phyloP scores from a whole-genome alignment of 2,888 invertebrate genomes.

The Dasysyrphus albostriatus region DNA sequence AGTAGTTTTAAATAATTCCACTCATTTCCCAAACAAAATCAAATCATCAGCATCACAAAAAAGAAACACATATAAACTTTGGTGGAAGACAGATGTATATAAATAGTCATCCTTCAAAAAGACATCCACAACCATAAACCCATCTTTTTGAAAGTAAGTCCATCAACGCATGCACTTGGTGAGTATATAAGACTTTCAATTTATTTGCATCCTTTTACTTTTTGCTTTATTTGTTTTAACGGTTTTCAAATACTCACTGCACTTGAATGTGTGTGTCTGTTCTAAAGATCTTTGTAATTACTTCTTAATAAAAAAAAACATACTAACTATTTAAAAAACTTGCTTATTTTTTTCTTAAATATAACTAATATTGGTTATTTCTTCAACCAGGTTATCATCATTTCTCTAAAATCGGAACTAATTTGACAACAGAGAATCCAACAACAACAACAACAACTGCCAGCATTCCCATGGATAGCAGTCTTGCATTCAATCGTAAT shows the following conservation, averaged over 20 bases:
- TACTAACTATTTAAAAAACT: conserved; percentile 35
- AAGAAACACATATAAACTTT: conserved; percentile 28
- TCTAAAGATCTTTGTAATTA: conserved; percentile 37
- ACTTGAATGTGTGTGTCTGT: conserved; percentile 53
- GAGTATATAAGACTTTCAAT: conserved; percentile 49
- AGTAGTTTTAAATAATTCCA: background rate
- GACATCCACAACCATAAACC: conserved; percentile 31
- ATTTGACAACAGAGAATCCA: conserved; percentile 45
- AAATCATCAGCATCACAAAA: conserved; percentile 9
- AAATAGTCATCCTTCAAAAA: conserved; percentile 60
- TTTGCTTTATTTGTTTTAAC: conserved; percentile 54
- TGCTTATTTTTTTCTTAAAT: background rate
- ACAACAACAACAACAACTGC: conserved; percentile 52
- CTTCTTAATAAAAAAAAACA: conserved; percentile 14
- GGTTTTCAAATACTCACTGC: conserved; percentile 60
- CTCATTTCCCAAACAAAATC: background rate
- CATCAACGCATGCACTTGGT: conserved; percentile 36
- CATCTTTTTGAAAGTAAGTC: conserved; percentile 52
- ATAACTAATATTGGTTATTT: conserved; percentile 27
- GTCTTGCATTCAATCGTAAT: conserved; percentile 82
- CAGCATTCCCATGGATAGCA: conserved; percentile 55
- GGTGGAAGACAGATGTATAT: conserved; percentile 59
- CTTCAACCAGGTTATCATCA: conserved; percentile 87
- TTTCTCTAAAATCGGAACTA: conserved; percentile 84
- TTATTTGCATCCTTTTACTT: conserved; percentile 54